These are phyloP conservation scores for Nomada fucata DNA, from an alignment of 2,888 invertebrate species.

Conservation along the genomic window DNA sequence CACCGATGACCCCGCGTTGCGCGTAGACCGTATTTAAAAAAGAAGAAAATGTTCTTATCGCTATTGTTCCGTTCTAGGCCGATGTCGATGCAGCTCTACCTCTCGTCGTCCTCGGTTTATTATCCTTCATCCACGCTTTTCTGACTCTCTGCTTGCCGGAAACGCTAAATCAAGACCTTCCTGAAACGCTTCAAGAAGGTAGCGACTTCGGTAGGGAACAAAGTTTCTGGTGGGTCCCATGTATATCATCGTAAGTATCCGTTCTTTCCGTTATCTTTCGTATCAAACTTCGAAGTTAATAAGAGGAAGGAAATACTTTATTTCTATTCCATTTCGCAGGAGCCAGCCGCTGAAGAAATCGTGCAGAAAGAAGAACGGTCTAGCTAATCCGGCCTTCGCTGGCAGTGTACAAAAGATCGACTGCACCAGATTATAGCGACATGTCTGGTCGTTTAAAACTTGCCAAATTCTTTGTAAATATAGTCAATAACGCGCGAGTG, in stretches of 20 bases:
- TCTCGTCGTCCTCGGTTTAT: conserved; percentile 89
- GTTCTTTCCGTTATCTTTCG: too few species aligned
- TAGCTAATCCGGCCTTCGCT: conserved; percentile 79
- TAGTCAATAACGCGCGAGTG: conserved; percentile 50
- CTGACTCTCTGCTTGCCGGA: conserved; percentile 92
- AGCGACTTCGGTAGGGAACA: conserved; percentile 93
- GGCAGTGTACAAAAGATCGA: conserved; percentile 81
- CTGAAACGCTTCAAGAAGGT: conserved; percentile 93
- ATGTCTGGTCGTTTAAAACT: conserved; percentile 28
- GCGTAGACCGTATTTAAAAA: neutral
- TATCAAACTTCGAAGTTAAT: too few species aligned
- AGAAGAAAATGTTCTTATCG: neutral
- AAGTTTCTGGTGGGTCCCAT: conserved; percentile 92
- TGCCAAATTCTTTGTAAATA: conserved; percentile 72
- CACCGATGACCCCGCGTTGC: too few species aligned
- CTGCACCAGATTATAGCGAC: conserved; percentile 80
- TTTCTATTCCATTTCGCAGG: conserved; percentile 61
- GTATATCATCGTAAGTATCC: conserved; percentile 77
- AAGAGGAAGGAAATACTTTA: neutral
- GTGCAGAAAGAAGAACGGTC: conserved; percentile 74
- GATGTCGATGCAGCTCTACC: conserved; percentile 85
- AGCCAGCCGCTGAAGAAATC: conserved; percentile 78
- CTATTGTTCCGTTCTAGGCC: conserved; percentile 71
- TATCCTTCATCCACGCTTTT: conserved; percentile 91
- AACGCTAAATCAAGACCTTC: conserved; percentile 93